Base-by-base conservation (phyloP, 1,140 invertebrate genomes). In the Pantala flavescens region DNA sequence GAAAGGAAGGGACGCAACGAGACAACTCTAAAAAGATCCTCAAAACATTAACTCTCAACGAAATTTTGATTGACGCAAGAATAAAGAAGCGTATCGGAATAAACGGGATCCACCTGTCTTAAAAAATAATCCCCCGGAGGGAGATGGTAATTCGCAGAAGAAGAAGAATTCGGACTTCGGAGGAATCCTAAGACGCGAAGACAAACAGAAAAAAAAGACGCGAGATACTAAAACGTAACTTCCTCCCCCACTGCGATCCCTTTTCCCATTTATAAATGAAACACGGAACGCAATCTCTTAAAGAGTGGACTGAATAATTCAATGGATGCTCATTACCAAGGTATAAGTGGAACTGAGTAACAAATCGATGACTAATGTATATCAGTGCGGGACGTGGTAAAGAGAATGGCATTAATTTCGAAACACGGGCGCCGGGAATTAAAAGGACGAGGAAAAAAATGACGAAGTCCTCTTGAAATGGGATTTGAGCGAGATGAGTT, bases 241-340 rank as follows among this genome's bases (percentile, higher is more conserved):
- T 36, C 10, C 10, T 10, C 24, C 72, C 43, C 24, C 21, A 73
- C 24, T 16, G 21, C 72, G 16, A 0, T 36, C 28, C n/a, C 43
- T 24, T 43, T 73, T 23, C 49, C 49, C n/a, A 19, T 63, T 63
- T 63, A 63, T 63, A 63, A 63, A 63, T 19, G 49, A 63, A 7
- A 16, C 49, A 63, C 49, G 49, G 49, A 7, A 63, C 49, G n/a
- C 49, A 63, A 63, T 63, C 49, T 63, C 49, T 63, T 63, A 63
- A 63, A 63, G 49, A 63, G 49, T 21, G 49, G 49, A 21, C n/a
- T 63, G 49, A 63, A 63, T 63, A 19, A 63, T 63, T 63, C 49
- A 63, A 63, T 63, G 49, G 49, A 63, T 63, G 49, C 49, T 63
- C 49, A 63, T 63, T 63, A 63, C 49, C 49, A 63, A 63, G 49